These are phyloP conservation scores for Tachycineta bicolor DNA, from an alignment of 2,113 vertebrate genomes.

Conservation along the genomic window DNA sequence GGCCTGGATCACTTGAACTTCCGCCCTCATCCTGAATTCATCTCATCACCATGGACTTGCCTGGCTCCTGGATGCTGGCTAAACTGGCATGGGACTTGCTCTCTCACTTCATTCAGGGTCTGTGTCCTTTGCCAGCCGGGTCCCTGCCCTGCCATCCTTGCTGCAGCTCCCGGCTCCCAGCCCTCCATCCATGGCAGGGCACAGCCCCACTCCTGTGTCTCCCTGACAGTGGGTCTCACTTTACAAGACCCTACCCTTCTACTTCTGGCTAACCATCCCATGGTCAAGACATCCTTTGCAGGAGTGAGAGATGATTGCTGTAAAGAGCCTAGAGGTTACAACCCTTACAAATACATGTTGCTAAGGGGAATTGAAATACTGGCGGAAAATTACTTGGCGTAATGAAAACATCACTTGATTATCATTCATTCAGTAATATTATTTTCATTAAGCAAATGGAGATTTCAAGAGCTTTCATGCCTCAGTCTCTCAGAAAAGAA, in stretches of 20 bases:
- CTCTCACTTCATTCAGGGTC: background rate
- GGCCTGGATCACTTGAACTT: background rate
- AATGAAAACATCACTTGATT: conserved; percentile 66
- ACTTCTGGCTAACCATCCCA: background rate
- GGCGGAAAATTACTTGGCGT: conserved; percentile 45
- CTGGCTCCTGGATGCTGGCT: background rate
- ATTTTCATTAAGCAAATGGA: conserved; percentile 67
- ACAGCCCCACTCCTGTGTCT: background rate
- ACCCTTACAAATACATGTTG: background rate
- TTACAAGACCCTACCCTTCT: background rate
- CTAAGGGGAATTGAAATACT: conserved; percentile 36
- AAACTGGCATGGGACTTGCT: background rate
- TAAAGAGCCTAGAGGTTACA: background rate
- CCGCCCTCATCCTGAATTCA: background rate
- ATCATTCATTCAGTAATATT: conserved; percentile 63
- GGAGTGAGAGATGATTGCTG: background rate
- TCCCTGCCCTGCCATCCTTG: background rate
- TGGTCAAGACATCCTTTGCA: background rate
- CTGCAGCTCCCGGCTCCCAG: fast-evolving
- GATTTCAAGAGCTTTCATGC: conserved; percentile 62
- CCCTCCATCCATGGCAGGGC: background rate
- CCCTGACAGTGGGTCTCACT: background rate
- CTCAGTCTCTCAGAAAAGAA: conserved; percentile 31
- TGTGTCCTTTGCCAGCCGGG: fast-evolving
- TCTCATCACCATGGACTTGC: background rate